Conservation (phyloP, 2,888 invertebrate species). For the Sphecodes monilicornis region DNA sequence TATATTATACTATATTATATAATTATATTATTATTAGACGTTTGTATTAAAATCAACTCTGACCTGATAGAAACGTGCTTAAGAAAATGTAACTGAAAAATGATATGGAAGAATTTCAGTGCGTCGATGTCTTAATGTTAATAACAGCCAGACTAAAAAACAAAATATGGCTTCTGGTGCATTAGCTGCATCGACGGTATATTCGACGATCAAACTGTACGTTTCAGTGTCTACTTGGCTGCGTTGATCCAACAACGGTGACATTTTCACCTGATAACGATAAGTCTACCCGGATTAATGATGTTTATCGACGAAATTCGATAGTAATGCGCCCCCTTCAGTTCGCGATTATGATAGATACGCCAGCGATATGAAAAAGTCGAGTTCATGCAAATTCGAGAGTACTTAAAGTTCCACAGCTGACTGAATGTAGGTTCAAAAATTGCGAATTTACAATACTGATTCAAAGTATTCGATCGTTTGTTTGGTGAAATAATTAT, state of each 20-base stretch:
- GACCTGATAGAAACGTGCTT: no score
- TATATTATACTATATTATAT: no score
- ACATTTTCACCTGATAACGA: constrained; percentile 2
- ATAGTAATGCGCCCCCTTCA: background rate
- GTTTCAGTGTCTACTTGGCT: background rate
- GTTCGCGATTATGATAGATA: background rate
- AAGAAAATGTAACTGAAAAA: background rate
- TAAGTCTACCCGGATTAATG: background rate
- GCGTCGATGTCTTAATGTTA: background rate
- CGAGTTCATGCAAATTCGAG: background rate
- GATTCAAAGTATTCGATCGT: no score
- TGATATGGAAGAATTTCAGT: background rate
- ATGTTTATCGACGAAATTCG: background rate
- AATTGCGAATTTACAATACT: no score
- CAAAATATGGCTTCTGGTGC: background rate
- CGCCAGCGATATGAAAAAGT: background rate
- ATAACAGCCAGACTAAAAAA: background rate
- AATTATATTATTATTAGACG: background rate
- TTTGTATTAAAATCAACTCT: background rate
- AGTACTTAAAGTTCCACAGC: background rate
- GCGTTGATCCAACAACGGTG: background rate
- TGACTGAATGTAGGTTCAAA: no score
- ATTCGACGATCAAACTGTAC: background rate
- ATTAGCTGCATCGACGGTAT: background rate
- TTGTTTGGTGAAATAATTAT: no score